Percentiles rank a stretch among this genome's conserved stretches.
Evolutionary conservation across 2,888 invertebrate species (phyloP).

Genomic region (Onchidella celtica): DNA sequence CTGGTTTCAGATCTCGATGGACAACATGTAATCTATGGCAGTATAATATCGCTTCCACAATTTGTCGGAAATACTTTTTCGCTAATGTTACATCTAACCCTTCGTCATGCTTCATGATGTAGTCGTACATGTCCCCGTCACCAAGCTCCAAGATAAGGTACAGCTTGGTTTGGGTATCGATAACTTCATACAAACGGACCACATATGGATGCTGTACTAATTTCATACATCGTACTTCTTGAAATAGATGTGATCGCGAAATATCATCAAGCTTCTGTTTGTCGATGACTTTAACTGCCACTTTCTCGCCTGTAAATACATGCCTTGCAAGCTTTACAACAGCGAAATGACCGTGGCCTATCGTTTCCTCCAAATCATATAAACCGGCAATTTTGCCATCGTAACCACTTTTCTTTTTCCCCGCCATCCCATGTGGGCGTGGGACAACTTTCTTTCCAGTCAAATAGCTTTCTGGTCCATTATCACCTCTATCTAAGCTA

Average conservation of each 20-base stretch:
- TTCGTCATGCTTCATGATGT: slow-evolving; percentile 95
- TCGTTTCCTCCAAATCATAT: slow-evolving; percentile 97
- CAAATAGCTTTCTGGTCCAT: slow-evolving; percentile 26
- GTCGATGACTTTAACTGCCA: slow-evolving; percentile 98
- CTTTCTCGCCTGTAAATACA: slow-evolving; percentile 99
- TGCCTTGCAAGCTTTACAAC: slow-evolving; percentile 98
- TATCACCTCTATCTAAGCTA: slow-evolving; percentile 33
- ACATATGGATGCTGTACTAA: slow-evolving; percentile 99
- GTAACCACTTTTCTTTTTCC: slow-evolving; percentile 70
- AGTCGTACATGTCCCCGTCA: slow-evolving; percentile 99
- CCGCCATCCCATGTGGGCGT: slow-evolving; percentile 59
- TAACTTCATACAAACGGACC: slow-evolving; percentile 98
- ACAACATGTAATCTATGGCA: slow-evolving; percentile 96
- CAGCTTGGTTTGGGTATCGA: slow-evolving; percentile 97
- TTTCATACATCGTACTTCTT: slow-evolving; percentile 96
- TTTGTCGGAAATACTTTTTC: slow-evolving; percentile 94
- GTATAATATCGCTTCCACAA: slow-evolving; percentile 97
- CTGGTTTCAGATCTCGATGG: slow-evolving; percentile 97
- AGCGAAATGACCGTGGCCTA: slow-evolving; percentile 99
- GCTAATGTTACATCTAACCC: slow-evolving; percentile 85
- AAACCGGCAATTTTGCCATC: slow-evolving; percentile 85
- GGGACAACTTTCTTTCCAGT: neutral
- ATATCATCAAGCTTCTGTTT: slow-evolving; percentile 98
- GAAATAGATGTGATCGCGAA: slow-evolving; percentile 92
- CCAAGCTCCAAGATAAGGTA: slow-evolving; percentile 96